Evolutionary conservation across 1,140 invertebrate species (phyloP), one percentile per base, ranked within the genome.

Genomic region (Palaemon carinicauda): DNA sequence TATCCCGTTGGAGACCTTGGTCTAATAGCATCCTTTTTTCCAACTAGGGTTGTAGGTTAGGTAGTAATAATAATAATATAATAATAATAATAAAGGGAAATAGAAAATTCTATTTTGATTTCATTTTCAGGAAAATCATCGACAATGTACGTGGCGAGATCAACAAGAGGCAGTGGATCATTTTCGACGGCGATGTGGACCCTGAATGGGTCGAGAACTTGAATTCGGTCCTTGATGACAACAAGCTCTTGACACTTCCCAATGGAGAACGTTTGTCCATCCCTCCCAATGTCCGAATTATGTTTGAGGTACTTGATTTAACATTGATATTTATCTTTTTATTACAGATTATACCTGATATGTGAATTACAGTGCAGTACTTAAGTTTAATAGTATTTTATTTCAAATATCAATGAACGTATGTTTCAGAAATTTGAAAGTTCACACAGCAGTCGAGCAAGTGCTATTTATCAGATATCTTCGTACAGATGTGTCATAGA

Each of bases 61-160:
- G n/a, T n/a, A n/a, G n/a, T n/a, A n/a, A n/a, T n/a, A n/a, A n/a
- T n/a, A n/a, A n/a, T n/a, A n/a, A n/a, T n/a, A n/a, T n/a, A n/a
- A n/a, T n/a, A n/a, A n/a, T n/a, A n/a, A n/a, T n/a, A n/a, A n/a
- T n/a, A n/a, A n/a, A n/a, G n/a, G n/a, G n/a, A n/a, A n/a, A n/a
- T n/a, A n/a, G 12, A 41, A 41, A 41, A 41, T 33, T 19, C 27
- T 15, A 31, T 81, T 80, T 0, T 14, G 12, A 9, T 21, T 56
- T 81, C 60, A 89, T 53, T 80, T 89, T 90, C 91, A 96, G 98
- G 90, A 97, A 97, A 93, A 99, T 99, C 86, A 99, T 99, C 89
- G 99, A 99, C 92, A 99, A 99, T 92, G 98, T 99, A 0, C 94
- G 98, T 91, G 99, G 99, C 52, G 99, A 99, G 93, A 97, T 99